Base-by-base conservation (phyloP, 1,140 invertebrate genomes). In the Idris sp. region DNA sequence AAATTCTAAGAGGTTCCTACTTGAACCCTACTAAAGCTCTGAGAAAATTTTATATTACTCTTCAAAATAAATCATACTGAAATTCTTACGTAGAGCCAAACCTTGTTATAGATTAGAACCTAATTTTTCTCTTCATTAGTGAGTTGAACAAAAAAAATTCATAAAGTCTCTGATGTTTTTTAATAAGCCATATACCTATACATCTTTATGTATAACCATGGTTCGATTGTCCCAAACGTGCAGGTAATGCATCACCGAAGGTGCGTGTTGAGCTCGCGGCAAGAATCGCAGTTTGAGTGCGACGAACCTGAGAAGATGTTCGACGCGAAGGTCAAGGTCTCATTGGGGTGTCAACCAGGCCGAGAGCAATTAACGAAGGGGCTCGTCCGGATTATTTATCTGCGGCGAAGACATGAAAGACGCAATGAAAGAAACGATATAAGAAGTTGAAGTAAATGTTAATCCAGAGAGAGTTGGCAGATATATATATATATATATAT, bases 351-450 rank as follows among this genome's bases (percentile, higher is more conserved):
- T 76, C 74, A 76, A 76, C 74, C 74, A 64, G 74, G 62, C 74
- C 69, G 62, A 68, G 74, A 76, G 74, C 74, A 76, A 76, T 76
- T 76, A 76, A 76, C 74, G 58, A 73, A 76, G 74, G 74, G 74
- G 68, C 68, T 76, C 74, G 74, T 72, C 74, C 51, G 74, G 56
- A 72, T 76, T 76, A 72, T 76, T 76, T 73, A 76, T 76, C 68
- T 72, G 16, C 19, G 49, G 33, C 44, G 36, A 16, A 33, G 46
- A 49, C 15, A 33, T 6, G n/a, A n/a, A n/a, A 44, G 40, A 31
- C 16, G 33, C 31, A 40, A 28, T 26, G 14, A 31, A 15, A 41
- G 46, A 51, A 49, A 51, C n/a, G 59, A 56, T 48, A 67, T 49
- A 51, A 31, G 28, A 36, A 28, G 54, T 13, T 43, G 41, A 35